Evolutionary conservation across 2,888 invertebrate species (phyloP).

Genomic region (Noctuana brunneofusca): DNA sequence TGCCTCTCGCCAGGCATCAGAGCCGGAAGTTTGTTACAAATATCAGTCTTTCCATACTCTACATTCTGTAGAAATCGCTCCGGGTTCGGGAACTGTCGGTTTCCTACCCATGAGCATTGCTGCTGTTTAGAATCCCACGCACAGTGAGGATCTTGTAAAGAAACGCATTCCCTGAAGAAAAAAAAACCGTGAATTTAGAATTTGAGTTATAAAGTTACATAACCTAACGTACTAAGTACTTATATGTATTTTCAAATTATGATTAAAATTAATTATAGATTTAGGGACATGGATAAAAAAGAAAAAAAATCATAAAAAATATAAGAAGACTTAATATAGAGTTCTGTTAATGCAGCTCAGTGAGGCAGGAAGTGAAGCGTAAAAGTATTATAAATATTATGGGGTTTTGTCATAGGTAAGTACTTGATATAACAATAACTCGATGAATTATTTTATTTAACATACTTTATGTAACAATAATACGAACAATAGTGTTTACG

Average conservation of each 20-base stretch:
- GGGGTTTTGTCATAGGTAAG: too few species aligned
- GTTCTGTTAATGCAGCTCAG: neutral
- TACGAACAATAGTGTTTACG: constrained; percentile 8
- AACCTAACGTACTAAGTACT: too few species aligned
- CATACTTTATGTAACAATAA: neutral
- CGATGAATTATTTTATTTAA: too few species aligned
- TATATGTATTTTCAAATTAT: too few species aligned
- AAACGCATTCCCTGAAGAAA: constrained; percentile 90
- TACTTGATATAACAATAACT: too few species aligned
- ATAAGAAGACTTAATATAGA: too few species aligned
- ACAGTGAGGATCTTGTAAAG: constrained; percentile 98
- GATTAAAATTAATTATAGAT: too few species aligned
- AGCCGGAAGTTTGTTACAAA: constrained; percentile 78
- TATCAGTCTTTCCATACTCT: constrained; percentile 85
- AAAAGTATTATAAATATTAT: neutral
- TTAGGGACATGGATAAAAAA: too few species aligned
- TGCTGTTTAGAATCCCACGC: constrained; percentile 93
- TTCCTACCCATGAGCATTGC: constrained; percentile 82
- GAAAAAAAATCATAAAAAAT: too few species aligned
- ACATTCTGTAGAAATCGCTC: constrained; percentile 89
- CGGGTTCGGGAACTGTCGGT: constrained; percentile 83
- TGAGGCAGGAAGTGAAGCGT: constrained; percentile 33
- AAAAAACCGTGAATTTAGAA: too few species aligned
- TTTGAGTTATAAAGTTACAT: too few species aligned
- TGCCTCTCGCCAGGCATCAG: constrained; percentile 68